Evolutionary conservation across 2,888 invertebrate species (phyloP), one percentile per base, ranked within the genome.

Genomic region (Plutella xylostella): DNA sequence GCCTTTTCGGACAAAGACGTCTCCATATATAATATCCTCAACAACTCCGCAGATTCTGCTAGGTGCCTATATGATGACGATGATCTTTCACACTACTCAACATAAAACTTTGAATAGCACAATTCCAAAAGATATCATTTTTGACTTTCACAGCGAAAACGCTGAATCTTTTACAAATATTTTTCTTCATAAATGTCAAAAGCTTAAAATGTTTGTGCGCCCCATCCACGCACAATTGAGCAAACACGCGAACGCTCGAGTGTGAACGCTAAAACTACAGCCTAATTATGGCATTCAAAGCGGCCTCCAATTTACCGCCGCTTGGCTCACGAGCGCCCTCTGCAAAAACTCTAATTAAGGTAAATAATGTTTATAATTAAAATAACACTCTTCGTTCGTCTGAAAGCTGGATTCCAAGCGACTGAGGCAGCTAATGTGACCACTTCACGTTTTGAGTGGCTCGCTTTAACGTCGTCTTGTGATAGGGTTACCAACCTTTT

Each of bases 351-450:
- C 72, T 80, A 79, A 80, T 80, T 82, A 80, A 71, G 75, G 75
- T 75, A 72, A 78, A 79, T 80, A 79, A 80, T 78, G 79, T 79
- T 79, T 70, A 80, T 78, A 79, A 83, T 82, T 82, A 80, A 79
- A 79, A 82, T 77, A 79, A 78, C 76, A 73, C 79, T 79, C 63
- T 58, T 61, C 57, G 54, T 55, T 61, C 58, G 53, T 58, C 80
- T 78, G 82, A 82, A 80, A 79, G 65, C 61, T 65, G 35, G 67
- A 62, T 65, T 68, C 58, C 55, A 59, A 63, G 54, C 58, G 58
- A 61, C 60, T 61, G 70, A 62, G 54, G 76, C 77, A 70, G 70
- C 63, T 67, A 72, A 73, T 57, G 48, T 54, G 57, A 49, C 69
- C 68, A 68, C 77, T 80, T 65, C 59, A 68, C 59, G 66, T 72